Base-by-base conservation (phyloP, 2,797 vertebrate species). In the Novumbra hubbsi region DNA sequence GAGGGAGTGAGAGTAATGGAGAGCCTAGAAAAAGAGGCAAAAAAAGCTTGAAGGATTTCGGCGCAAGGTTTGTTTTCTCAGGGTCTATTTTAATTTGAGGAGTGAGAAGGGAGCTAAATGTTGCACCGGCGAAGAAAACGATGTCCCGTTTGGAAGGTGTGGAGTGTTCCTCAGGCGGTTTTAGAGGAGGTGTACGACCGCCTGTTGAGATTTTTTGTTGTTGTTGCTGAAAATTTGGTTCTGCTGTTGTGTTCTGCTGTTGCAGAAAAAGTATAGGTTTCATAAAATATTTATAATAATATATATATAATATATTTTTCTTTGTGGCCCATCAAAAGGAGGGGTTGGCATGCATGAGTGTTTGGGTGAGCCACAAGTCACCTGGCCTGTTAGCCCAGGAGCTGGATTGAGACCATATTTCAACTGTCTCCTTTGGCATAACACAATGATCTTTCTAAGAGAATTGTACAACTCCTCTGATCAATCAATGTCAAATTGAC, bases 71-170 rank as follows among this genome's bases (percentile, higher is more conserved):
- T 78, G 67, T 71, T 73, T 80, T 71, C 55, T 76, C 52, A 5
- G 38, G 64, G 68, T 74, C 69, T 79, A 68, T 79, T 73, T 77
- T 66, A 70, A 55, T 74, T 78, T 71, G 66, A 19, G 68, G 68
- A 34, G 70, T 4, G 65, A 68, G 48, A 65, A 80, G 66, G 68
- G 68, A 50, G 60, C 32, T 69, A 45, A 50, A 69, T 65, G 62
- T 69, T 65, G 45, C 45, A 32, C 16, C 28, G 16, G 27, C 4
- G 28, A 16, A 30, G 9, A 16, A 15, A 14, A 16, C 63, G 30
- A 4, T 12, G 55, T 12, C 55, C 21, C 12, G 55, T 24, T 60
- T 28, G 11, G 62, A 15, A 64, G 28, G 62, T 17, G 62, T 17
- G 16, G 55, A 11, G 21, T 60, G 62, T 27, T 28, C 24, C 30